Evolutionary conservation across 2,113 vertebrate species (phyloP), one percentile per base, ranked within the genome.

Genomic region (Etia nguti): DNA sequence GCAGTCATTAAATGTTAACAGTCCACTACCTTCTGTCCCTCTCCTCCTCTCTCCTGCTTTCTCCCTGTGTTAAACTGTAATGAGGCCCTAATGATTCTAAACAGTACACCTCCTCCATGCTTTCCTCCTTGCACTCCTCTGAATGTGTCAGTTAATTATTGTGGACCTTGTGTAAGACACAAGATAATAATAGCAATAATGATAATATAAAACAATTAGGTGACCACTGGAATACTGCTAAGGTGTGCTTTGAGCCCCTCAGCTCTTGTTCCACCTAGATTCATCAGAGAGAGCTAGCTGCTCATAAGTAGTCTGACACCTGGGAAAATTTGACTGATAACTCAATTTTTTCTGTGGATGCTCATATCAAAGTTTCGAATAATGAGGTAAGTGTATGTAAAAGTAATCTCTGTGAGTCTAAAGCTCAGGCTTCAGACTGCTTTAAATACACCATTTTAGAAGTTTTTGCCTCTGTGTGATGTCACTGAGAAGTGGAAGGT

Each of bases 1-100:
- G 4, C 73, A 77, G 24, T 77, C 73, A 94, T 95, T 96, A 94
- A 93, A 95, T 83, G 7, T 91, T 91, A 94, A 94, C 91, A 90
- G 92, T 95, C 85, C 91, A 87, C 86, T 93, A 87, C 83, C 59
- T 87, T 75, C 83, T 80, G 52, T 50, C 57, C 79, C 48, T 16
- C 6, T 79, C 54, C 31, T 65, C 26, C 60, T 54, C 36, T 52
- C 26, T 59, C 24, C 54, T 79, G 48, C 50, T 43, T 62, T 62
- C 82, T 54, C 86, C 34, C 52, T 57, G 43, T 15, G 1, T 68
- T 38, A 38, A 81, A 48, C 85, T 65, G 16, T 88, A 95, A 93
- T 89, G 88, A 94, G 92, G 62, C 83, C 88, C 87, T 93, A 94
- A 94, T 93, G 65, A 91, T 29, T 80, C 83, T 79, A 83, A 92